Percentiles rank a stretch among this genome's conserved stretches.
These are phyloP conservation scores for Condylura cristata DNA, from an alignment of 2,113 vertebrate genomes.

Conservation along the genomic window DNA sequence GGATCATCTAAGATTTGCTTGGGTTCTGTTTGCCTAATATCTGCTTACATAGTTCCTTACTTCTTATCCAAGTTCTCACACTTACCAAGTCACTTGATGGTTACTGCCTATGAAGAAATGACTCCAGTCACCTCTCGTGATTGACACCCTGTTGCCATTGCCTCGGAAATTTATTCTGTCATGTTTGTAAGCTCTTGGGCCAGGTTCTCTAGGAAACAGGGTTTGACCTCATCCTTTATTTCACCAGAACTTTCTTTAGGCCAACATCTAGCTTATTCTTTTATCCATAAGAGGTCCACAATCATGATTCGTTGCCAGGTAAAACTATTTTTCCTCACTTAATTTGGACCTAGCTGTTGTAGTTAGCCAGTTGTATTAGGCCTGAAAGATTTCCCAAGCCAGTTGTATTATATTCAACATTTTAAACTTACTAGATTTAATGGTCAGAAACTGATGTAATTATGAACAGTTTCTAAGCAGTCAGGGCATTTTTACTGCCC, in stretches of 20 bases:
- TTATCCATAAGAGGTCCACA: not conserved
- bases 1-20: not conserved
- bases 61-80: not conserved
- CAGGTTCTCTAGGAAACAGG: not conserved
- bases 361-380: not conserved
- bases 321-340: constrained; percentile 16
- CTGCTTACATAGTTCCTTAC: not conserved
- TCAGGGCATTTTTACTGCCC: constrained; percentile 44
- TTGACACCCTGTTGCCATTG: fast-evolving
- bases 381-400: constrained; percentile 39
- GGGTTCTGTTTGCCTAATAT: not conserved
- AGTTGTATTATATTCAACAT: constrained; percentile 21
- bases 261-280: not conserved
- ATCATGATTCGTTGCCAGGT: not conserved
- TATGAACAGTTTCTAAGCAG: constrained; percentile 46
- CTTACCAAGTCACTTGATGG: fast-evolving
- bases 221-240: not conserved
- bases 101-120: not conserved
- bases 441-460: constrained; percentile 48
- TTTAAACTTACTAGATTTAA: constrained; percentile 38
- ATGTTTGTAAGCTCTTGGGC: fast-evolving
- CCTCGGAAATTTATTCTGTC: fast-evolving
- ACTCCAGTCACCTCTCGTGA: not conserved
- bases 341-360: constrained; percentile 1
- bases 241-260: not conserved